Base-by-base conservation (phyloP, 2,888 invertebrate genomes). In the Ormyrus thymus region DNA sequence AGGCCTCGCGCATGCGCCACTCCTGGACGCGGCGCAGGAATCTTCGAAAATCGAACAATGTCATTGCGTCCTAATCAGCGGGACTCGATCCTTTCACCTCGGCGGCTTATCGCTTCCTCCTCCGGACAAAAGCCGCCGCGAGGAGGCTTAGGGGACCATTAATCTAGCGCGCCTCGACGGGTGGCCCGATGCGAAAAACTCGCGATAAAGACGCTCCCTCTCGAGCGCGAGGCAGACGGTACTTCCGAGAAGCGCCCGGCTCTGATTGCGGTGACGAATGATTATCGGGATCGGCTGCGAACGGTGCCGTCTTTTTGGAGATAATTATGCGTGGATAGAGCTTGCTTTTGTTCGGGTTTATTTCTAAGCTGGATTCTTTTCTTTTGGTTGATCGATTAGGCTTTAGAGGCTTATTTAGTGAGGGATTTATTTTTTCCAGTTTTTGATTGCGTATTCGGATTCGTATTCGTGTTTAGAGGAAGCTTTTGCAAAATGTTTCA, bases 61-160 rank as follows among this genome's bases (percentile, higher is more conserved):
- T 29, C 29, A 29, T 29, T 29, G 29, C 29, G 29, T 4, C 4
- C 29, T 29, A 29, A 29, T 29, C 29, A 29, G 29, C 29, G 29
- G 29, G 29, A 10, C 43, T 64, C 48, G 62, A 61, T 45, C 48
- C 62, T 48, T 48, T 61, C 15, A 6, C 10, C 64, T 9, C 46
- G n/a, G 15, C 53, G 15, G 15, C 62, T 76, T 69, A 62, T 69
- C 76, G 76, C 76, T 69, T 69, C 69, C 76, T 69, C 62, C 48
- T 76, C 46, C 61, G 53, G 9, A n/a, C 53, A 69, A 65, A 65
- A 43, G 48, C 55, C 51, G 71, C 59, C 29, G 29, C 29, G 29
- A 46, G n/a, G 45, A 1, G 58, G 48, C 48, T 6, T 29, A 15
- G 15, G 7, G 15, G 13, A 10, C 65, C 65, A 73, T 73, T 73